These are phyloP conservation scores for Mesocricetus auratus DNA, from an alignment of 2,113 vertebrate species.

Conservation along the genomic window DNA sequence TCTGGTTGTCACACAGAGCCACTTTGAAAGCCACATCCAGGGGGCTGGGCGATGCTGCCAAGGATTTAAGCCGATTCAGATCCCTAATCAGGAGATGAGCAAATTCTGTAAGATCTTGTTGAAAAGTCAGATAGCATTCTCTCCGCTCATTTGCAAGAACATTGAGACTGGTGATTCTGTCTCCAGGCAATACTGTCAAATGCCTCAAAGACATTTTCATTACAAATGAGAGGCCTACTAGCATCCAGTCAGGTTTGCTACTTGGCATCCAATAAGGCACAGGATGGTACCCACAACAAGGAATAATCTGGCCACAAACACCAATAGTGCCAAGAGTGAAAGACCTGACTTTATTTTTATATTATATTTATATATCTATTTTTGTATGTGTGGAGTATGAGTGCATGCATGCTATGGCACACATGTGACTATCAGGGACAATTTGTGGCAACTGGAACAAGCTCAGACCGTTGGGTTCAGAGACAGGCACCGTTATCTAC, in stretches of 20 bases:
- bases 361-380: not conserved
- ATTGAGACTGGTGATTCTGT: not conserved
- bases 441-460: not conserved
- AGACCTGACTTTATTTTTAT: not conserved
- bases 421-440: not conserved
- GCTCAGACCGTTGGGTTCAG: not conserved
- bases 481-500: no score
- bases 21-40: not conserved
- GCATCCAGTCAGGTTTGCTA: not conserved
- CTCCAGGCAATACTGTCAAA: not conserved
- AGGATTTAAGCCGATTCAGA: not conserved
- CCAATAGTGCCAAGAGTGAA: not conserved
- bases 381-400: not conserved
- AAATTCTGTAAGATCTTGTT: not conserved
- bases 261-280: not conserved
- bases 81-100: not conserved
- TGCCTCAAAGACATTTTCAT: not conserved
- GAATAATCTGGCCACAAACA: not conserved
- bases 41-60: not conserved
- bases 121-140: not conserved
- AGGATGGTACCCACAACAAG: not conserved
- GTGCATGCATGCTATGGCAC: no score
- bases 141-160: not conserved
- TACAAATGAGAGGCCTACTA: not conserved
- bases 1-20: fast-evolving